Conservation (phyloP, 2,797 vertebrate species). For the Tadarida brasiliensis region DNA sequence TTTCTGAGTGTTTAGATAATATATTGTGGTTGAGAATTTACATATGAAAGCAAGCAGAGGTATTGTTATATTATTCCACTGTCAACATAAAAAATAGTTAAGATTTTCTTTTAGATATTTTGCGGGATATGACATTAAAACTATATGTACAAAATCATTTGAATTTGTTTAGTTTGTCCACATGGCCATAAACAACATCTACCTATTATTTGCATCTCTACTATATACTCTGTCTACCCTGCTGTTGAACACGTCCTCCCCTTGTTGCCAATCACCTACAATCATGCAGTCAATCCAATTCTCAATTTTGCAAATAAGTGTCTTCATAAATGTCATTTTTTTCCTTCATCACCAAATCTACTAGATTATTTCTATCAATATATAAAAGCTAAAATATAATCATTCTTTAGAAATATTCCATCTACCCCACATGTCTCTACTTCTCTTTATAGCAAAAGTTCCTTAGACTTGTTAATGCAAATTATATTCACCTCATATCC, state of each 20-base stretch:
- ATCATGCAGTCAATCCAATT: not conserved
- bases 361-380: not conserved
- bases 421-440: not conserved
- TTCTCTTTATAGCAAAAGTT: not conserved
- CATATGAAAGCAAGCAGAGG: not conserved
- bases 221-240: not conserved
- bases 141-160: not conserved
- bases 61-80: not conserved
- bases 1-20: not conserved
- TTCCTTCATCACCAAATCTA: not conserved
- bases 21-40: not conserved
- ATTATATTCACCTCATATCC: not conserved
- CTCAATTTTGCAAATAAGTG: not conserved
- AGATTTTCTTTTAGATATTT: not conserved
- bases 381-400: not conserved
- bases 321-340: not conserved
- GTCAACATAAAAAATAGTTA: not conserved
- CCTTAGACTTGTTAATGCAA: not conserved
- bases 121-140: not conserved
- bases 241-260: not conserved
- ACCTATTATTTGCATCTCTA: not conserved
- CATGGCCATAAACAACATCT: not conserved
- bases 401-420: not conserved
- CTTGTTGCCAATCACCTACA: not conserved
- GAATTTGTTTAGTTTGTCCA: not conserved